Evolutionary conservation across 2,797 vertebrate species (phyloP).

Genomic region (Etheostoma perlongum): DNA sequence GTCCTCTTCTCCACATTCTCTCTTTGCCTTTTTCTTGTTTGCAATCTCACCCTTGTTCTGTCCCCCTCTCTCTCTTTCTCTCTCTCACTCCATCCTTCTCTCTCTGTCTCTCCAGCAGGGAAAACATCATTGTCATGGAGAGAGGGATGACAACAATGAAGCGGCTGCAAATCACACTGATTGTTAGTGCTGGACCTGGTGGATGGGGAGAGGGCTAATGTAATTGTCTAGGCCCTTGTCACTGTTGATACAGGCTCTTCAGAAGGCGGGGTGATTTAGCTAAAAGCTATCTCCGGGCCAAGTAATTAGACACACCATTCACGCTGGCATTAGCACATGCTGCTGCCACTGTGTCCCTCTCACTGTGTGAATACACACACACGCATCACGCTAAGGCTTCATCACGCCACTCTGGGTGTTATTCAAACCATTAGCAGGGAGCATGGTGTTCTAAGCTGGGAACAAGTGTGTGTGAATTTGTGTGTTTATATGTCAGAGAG

Average conservation of each 20-base stretch:
- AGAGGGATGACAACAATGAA: slow-evolving; percentile 85
- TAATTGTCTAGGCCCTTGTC: slow-evolving; percentile 88
- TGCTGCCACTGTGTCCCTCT: slow-evolving; percentile 70
- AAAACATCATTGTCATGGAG: slow-evolving; percentile 84
- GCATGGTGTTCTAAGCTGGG: slow-evolving; percentile 74
- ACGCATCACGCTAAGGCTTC: slow-evolving; percentile 59
- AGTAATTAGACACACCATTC: slow-evolving; percentile 89
- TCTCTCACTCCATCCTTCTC: slow-evolving; percentile 49
- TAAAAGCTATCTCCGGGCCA: slow-evolving; percentile 90
- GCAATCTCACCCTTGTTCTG: slow-evolving; percentile 51
- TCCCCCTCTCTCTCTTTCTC: slow-evolving; percentile 55
- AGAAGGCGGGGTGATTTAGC: slow-evolving; percentile 88
- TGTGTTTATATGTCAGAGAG: slow-evolving; percentile 59
- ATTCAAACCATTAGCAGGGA: slow-evolving; percentile 85
- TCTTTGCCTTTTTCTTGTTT: slow-evolving; percentile 48
- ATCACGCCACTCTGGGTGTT: slow-evolving; percentile 82
- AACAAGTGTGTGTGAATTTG: slow-evolving; percentile 71
- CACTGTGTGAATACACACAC: slow-evolving; percentile 54
- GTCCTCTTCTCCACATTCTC: slow-evolving; percentile 50
- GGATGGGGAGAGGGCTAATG: slow-evolving; percentile 85
- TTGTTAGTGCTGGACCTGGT: slow-evolving; percentile 81
- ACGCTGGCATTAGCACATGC: slow-evolving; percentile 83
- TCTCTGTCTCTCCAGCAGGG: slow-evolving; percentile 62
- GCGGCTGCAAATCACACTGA: slow-evolving; percentile 83
- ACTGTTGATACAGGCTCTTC: slow-evolving; percentile 89